Evolutionary conservation across 2,888 invertebrate species (phyloP).

Genomic region (Diaprepes abbreviatus): DNA sequence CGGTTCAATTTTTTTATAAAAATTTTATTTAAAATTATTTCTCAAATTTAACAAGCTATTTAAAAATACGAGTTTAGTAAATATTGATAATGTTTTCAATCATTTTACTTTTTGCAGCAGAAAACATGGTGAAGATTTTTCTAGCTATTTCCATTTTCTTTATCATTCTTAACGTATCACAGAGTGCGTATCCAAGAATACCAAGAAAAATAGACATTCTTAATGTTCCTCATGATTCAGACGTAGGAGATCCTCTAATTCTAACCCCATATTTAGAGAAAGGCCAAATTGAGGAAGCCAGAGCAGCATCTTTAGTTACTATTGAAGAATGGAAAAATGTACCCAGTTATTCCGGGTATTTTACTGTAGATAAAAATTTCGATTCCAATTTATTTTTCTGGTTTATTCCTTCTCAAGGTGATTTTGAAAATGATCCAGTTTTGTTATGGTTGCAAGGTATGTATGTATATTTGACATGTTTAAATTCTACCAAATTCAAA

Average conservation of each 20-base stretch:
- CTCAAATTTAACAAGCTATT: too few relatives aligned
- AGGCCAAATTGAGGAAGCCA: slow-evolving; percentile 76
- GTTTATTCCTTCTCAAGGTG: slow-evolving; percentile 82
- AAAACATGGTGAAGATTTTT: neutral
- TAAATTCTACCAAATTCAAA: too few relatives aligned
- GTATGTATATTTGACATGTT: slow-evolving; percentile 71
- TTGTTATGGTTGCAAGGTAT: slow-evolving; percentile 84
- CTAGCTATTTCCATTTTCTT: neutral
- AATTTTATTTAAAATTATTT: too few relatives aligned
- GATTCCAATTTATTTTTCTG: slow-evolving; percentile 90
- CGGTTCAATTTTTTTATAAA: too few relatives aligned
- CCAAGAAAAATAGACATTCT: slow-evolving; percentile 27
- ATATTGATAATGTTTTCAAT: too few relatives aligned
- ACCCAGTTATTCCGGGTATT: slow-evolving; percentile 80
- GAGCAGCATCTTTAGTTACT: slow-evolving; percentile 69
- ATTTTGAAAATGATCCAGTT: slow-evolving; percentile 74
- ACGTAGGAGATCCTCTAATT: slow-evolving; percentile 74
- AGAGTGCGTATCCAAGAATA: slow-evolving; percentile 27
- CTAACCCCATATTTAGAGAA: slow-evolving; percentile 78
- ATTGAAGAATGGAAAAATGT: slow-evolving; percentile 72
- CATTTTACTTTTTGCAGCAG: neutral
- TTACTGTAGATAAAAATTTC: slow-evolving; percentile 82
- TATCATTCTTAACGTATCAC: neutral
- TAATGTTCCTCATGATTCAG: slow-evolving; percentile 27
- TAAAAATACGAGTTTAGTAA: too few relatives aligned